Conservation (phyloP, 2,888 invertebrate genomes). For the Holacanthella duospinosa region DNA sequence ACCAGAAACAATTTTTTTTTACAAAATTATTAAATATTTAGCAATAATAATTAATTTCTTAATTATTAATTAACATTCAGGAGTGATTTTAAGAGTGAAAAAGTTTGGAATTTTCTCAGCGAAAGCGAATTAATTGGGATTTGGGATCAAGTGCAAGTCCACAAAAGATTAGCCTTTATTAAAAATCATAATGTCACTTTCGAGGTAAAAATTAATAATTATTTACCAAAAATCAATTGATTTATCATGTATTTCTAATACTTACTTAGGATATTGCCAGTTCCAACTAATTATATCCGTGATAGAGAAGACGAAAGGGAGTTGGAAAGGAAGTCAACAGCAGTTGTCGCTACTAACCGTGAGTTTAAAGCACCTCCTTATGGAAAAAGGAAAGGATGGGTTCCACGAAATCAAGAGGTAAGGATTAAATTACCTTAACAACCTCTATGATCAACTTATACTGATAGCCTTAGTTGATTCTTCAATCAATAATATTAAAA, state of each 20-base stretch:
- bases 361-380: constrained; percentile 84
- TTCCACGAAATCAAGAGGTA: constrained; percentile 68
- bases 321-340: constrained; percentile 46
- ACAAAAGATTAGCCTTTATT: too few species aligned
- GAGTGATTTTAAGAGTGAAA: too few species aligned
- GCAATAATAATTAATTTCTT: too few species aligned
- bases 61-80: too few species aligned
- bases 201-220: background rate
- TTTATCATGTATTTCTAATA: constrained; percentile 28
- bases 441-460: too few species aligned
- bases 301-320: constrained; percentile 75
- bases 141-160: background rate
- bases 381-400: constrained; percentile 87
- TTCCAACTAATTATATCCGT: constrained; percentile 75
- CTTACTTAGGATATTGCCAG: constrained; percentile 63
- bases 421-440: too few species aligned
- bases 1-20: too few species aligned
- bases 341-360: constrained; percentile 56
- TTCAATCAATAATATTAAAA: constrained; percentile 2
- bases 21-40: too few species aligned
- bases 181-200: background rate
- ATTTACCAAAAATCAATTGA: background rate
- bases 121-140: too few species aligned
- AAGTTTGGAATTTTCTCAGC: too few species aligned
- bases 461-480: background rate